These are phyloP conservation scores for Villa cingulata DNA, from an alignment of 2,888 invertebrate species.

Conservation along the genomic window DNA sequence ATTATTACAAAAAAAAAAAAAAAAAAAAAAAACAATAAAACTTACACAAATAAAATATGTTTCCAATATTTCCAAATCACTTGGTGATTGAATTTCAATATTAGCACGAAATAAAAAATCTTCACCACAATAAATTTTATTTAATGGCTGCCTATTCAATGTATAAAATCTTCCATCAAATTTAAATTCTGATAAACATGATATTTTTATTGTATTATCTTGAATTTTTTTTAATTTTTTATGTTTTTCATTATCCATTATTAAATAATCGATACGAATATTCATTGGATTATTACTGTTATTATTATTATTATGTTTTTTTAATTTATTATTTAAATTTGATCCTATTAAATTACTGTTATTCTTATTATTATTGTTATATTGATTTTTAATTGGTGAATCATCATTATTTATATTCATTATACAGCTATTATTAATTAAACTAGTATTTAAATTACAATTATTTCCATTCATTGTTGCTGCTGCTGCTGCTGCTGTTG, in stretches of 20 bases:
- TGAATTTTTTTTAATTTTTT: constrained; percentile 29
- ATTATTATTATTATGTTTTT: background rate
- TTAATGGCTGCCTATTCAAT: constrained; percentile 28
- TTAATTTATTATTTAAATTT: background rate
- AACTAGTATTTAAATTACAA: too few species aligned
- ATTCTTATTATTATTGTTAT: background rate
- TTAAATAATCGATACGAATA: constrained; percentile 31
- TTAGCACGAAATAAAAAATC: constrained; percentile 33
- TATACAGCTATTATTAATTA: background rate
- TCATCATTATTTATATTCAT: background rate
- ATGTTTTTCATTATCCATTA: constrained; percentile 27
- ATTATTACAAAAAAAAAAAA: too few species aligned
- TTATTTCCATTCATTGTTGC: too few species aligned
- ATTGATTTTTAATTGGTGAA: background rate
- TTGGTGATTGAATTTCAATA: constrained; percentile 27
- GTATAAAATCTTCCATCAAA: constrained; percentile 33
- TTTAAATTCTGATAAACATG: constrained; percentile 29
- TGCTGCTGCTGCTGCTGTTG: too few species aligned
- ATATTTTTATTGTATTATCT: constrained; percentile 27
- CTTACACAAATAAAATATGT: constrained; percentile 36
- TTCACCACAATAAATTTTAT: constrained; percentile 30
- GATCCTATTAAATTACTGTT: too few species aligned
- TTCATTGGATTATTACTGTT: constrained; percentile 16
- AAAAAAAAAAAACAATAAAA: too few species aligned
- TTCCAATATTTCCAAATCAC: constrained; percentile 32